These are phyloP conservation scores for Sus cebifrons DNA, from an alignment of 2,797 vertebrate species.

Conservation along the genomic window DNA sequence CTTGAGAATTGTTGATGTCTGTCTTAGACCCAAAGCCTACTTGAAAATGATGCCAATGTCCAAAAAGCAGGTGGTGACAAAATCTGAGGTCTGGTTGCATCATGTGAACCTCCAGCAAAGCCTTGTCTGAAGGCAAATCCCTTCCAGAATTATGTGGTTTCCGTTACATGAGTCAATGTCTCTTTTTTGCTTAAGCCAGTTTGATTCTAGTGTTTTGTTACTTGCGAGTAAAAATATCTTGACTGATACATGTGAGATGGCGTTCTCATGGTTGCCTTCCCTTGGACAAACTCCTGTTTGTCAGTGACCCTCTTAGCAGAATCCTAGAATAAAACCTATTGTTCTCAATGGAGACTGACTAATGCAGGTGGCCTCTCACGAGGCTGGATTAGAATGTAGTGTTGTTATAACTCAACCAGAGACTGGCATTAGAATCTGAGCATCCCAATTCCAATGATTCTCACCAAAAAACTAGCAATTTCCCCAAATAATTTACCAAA, in stretches of 20 bases:
- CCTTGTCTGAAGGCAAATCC: background rate
- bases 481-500: background rate
- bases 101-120: background rate
- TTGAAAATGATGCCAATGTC: background rate
- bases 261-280: constrained; percentile 8
- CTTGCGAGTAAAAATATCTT: constrained; percentile 19
- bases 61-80: background rate
- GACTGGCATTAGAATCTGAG: background rate
- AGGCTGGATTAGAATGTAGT: background rate
- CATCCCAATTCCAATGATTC: background rate
- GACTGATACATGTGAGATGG: background rate
- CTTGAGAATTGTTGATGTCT: background rate
- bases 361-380: background rate
- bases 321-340: constrained; percentile 2
- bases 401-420: background rate
- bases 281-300: constrained; percentile 24
- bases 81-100: background rate
- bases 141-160: constrained; percentile 30
- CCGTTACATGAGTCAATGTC: background rate
- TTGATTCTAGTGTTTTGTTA: constrained; percentile 49
- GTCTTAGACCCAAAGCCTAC: background rate
- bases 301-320: background rate
- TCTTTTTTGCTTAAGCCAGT: background rate
- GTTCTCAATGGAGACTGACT: background rate
- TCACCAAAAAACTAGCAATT: background rate